phyloP scores from a whole-genome alignment of 2,797 vertebrate genomes.

The Cetoscarus ocellatus region DNA sequence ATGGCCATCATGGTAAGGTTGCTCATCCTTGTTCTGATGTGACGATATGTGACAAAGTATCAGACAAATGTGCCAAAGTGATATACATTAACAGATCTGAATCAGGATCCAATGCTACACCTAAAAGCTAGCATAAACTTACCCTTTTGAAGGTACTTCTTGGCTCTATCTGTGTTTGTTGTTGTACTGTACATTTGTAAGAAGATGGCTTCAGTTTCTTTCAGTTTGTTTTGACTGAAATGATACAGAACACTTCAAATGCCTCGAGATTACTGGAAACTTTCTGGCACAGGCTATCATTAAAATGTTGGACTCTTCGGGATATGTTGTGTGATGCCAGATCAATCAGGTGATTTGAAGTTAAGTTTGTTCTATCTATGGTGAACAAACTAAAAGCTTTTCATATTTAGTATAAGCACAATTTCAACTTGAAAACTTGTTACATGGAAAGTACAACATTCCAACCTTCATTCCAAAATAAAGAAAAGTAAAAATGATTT shows the following conservation, averaged over 20 bases:
- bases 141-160: neutral
- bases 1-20: too few relatives aligned
- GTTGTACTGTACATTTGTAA: neutral
- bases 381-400: neutral
- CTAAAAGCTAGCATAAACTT: neutral
- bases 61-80: too few relatives aligned
- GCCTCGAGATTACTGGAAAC: slow-evolving; percentile 15
- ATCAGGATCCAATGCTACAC: neutral
- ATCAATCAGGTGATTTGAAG: slow-evolving; percentile 46
- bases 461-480: neutral
- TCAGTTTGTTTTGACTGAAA: slow-evolving; percentile 15
- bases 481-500: slow-evolving; percentile 50
- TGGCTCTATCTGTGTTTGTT: neutral
- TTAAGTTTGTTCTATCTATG: neutral
- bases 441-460: slow-evolving; percentile 14
- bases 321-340: slow-evolving; percentile 23
- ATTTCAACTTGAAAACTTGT: neutral
- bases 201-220: slow-evolving; percentile 17
- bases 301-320: slow-evolving; percentile 26
- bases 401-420: slow-evolving; percentile 27
- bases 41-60: too few relatives aligned
- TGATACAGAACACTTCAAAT: slow-evolving; percentile 28
- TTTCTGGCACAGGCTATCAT: slow-evolving; percentile 4
- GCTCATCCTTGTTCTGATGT: too few relatives aligned
- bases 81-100: too few relatives aligned